Conservation (phyloP, 2,113 vertebrate species). For the Chamaea fasciata region DNA sequence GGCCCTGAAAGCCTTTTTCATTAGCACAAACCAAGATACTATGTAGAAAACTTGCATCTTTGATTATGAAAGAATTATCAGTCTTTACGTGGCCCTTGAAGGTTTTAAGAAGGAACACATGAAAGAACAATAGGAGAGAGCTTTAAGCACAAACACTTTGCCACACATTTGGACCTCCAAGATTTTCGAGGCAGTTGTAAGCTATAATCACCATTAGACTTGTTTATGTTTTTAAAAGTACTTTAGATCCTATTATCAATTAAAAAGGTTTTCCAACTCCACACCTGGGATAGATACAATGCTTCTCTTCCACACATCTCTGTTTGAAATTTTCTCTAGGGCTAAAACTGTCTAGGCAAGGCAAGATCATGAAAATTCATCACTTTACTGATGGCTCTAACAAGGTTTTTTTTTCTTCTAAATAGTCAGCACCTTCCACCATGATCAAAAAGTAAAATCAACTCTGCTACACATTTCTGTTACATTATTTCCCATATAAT, state of each 20-base stretch:
- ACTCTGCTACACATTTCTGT: neutral
- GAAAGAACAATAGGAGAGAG: neutral
- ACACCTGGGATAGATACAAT: conserved; percentile 42
- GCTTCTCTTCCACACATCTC: neutral
- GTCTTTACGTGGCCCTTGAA: neutral
- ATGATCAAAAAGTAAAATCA: conserved; percentile 62
- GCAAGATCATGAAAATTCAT: conserved; percentile 71
- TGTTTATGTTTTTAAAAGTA: conserved; percentile 23
- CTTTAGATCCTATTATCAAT: conserved; percentile 44
- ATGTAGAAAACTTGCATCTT: neutral
- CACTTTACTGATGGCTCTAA: conserved; percentile 58
- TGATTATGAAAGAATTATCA: neutral
- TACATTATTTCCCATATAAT: conserved; percentile 20
- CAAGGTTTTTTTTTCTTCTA: conserved; percentile 40
- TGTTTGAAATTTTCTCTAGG: conserved; percentile 67
- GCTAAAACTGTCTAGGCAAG: conserved; percentile 53
- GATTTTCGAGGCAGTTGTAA: neutral
- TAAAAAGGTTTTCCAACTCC: conserved; percentile 34
- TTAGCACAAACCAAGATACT: neutral
- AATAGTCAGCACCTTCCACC: conserved; percentile 47
- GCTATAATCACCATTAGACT: neutral
- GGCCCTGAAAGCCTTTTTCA: neutral
- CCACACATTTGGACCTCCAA: neutral
- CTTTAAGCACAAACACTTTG: neutral
- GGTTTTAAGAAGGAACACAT: neutral